A percentile compares a stretch with the other conserved stretches of the same genome.
Evolutionary conservation across 1,140 invertebrate genomes (phyloP).

Genomic region (Meloidogyne floridensis): DNA sequence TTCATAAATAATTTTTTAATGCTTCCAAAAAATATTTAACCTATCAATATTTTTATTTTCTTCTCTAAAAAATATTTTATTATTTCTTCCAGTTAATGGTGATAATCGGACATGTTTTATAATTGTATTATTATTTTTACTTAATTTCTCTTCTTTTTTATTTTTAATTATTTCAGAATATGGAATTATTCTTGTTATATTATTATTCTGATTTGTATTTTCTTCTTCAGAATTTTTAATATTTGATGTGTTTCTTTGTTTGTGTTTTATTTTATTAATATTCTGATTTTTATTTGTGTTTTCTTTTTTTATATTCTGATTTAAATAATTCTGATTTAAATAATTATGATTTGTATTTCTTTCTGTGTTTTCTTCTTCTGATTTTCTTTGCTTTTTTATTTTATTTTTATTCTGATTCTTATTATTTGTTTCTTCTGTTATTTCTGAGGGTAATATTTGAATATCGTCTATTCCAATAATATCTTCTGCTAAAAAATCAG

Average conservation of each 20-base stretch:
- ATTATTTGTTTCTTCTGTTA: background rate
- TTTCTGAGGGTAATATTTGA: slow-evolving; percentile 19
- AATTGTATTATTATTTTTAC: background rate
- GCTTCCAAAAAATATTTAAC: background rate
- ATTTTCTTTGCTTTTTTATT: slow-evolving; percentile 1
- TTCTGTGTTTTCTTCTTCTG: background rate
- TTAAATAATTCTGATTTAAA: background rate
- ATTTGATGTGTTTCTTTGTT: too few relatives aligned
- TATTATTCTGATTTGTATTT: background rate
- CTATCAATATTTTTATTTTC: background rate
- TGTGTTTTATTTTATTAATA: too few relatives aligned
- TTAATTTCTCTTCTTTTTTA: background rate
- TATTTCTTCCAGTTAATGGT: background rate
- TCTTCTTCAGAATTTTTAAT: background rate
- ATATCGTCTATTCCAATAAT: slow-evolving; percentile 37
- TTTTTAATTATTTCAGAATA: slow-evolving; percentile 8
- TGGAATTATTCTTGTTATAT: background rate
- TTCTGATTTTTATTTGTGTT: background rate
- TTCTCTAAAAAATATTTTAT: background rate
- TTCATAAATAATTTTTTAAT: background rate
- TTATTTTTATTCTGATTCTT: too few relatives aligned
- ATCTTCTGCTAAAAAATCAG: slow-evolving; percentile 32
- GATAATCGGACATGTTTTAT: background rate
- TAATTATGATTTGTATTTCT: background rate
- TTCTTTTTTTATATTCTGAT: background rate